Percentiles rank a stretch among this genome's conserved stretches.
Evolutionary conservation across 2,113 vertebrate genomes (phyloP).

Genomic region (Morone saxatilis): DNA sequence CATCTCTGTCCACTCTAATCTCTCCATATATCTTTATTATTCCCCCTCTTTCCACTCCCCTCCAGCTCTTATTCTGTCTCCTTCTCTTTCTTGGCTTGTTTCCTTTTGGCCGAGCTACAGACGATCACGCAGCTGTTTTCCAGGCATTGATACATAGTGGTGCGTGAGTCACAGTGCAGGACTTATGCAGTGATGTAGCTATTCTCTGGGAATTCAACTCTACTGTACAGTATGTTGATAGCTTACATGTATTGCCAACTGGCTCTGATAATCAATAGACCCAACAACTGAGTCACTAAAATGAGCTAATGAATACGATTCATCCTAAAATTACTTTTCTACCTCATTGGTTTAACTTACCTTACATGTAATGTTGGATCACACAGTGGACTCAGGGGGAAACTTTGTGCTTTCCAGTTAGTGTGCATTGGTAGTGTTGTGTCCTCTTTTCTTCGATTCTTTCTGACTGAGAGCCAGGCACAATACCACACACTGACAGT

Average conservation of each 20-base stretch:
- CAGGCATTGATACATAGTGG: constrained; percentile 44
- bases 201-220: constrained; percentile 36
- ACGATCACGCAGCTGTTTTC: constrained; percentile 67
- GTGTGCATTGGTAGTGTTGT: neutral
- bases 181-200: constrained; percentile 44
- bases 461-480: constrained; percentile 16
- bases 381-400: neutral
- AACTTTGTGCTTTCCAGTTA: neutral
- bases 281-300: constrained; percentile 22
- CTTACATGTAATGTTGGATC: neutral
- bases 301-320: constrained; percentile 42
- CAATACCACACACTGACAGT: constrained; percentile 46
- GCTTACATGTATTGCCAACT: constrained; percentile 31
- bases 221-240: constrained; percentile 7
- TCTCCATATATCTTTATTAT: constrained; percentile 51
- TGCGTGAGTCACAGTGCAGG: constrained; percentile 62
- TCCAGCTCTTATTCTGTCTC: constrained; percentile 18
- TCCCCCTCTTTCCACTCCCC: neutral
- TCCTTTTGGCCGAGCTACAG: constrained; percentile 52
- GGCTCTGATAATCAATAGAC: constrained; percentile 44
- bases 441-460: constrained; percentile 9
- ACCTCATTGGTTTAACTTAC: neutral
- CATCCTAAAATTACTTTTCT: constrained; percentile 26
- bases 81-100: constrained; percentile 20
- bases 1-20: constrained; percentile 54